Evolutionary conservation across 2,888 invertebrate species (phyloP), one percentile per base, ranked within the genome.

Genomic region (Bursaphelenchus okinawaensis): DNA sequence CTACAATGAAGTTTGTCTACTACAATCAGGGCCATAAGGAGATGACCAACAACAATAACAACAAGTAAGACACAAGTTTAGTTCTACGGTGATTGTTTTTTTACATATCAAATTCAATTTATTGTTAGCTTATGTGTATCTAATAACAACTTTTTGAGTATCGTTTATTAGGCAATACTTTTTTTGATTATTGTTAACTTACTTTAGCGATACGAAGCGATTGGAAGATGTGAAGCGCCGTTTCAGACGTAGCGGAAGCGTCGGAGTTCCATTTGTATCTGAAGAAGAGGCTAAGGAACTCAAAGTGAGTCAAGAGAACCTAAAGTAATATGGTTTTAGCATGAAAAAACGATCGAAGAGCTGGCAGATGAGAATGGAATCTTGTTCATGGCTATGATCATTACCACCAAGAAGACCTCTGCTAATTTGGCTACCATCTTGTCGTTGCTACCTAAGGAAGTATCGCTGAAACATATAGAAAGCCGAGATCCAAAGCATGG

Each of bases 191-290:
- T n/a, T n/a, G n/a, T n/a, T n/a, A n/a, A n/a, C n/a, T 56, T n/a
- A 20, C 12, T 58, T 62, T 26, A 62, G 61, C 1, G 58, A 61
- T 9, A 59, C 69, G 4, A 67, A 66, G 52, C 71, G 68, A n/a
- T 40, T 81, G 66, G 81, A 81, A 59, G 81, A 81, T 28, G 79
- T 82, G 68, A 82, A 82, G 52, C 69, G 76, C 16, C 71, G 80
- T 7, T 82, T 82, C 62, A 75, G 82, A 31, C 77, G 82, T 0
- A 79, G 78, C 64, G 82, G 82, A 16, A 77, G 77, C 29, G 67
- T 82, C 24, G 82, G 82, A 26, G 78, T 82, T 19, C 82, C 82
- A 26, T 82, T 82, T 55, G 79, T 82, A 27, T 79, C 82, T 0
- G 82, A 82, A 63, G 77, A 80, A 54, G 81, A 82, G 40, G 72